phyloP scores from a whole-genome alignment of 2,888 invertebrate genomes.

The Conus canariensis region DNA sequence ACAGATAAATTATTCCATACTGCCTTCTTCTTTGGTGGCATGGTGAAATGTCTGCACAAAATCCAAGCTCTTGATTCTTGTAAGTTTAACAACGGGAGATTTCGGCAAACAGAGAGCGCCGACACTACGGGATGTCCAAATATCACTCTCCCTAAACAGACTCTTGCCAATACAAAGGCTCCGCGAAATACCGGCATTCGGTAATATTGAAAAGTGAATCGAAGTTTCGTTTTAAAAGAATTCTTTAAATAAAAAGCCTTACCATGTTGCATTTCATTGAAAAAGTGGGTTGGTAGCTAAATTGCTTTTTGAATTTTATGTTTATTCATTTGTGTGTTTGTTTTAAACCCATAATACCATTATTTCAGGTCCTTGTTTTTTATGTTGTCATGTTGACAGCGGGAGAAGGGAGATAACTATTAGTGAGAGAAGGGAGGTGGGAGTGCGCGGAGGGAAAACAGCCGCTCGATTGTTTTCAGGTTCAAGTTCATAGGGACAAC shows the following conservation, averaged over 20 bases:
- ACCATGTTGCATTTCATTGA: not conserved
- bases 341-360: not conserved
- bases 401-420: not conserved
- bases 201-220: not conserved
- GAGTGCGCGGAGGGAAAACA: not conserved
- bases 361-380: not conserved
- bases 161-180: constrained; percentile 9
- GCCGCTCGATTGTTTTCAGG: not conserved
- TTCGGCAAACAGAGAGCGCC: constrained; percentile 4
- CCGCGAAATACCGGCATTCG: constrained; percentile 39
- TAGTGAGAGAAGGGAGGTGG: not conserved
- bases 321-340: no score
- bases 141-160: not conserved
- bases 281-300: not conserved
- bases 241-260: not conserved
- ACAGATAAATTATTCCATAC: not conserved
- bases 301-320: no score
- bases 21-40: constrained; percentile 54
- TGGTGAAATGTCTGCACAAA: constrained; percentile 33
- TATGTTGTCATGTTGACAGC: not conserved
- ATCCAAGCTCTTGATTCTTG: not conserved
- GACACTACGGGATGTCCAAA: not conserved
- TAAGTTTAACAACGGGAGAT: not conserved
- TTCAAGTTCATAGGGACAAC: not conserved
- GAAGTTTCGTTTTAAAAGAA: constrained; percentile 18